Conservation (phyloP, 2,113 vertebrate genomes). For the Columbina picui region DNA sequence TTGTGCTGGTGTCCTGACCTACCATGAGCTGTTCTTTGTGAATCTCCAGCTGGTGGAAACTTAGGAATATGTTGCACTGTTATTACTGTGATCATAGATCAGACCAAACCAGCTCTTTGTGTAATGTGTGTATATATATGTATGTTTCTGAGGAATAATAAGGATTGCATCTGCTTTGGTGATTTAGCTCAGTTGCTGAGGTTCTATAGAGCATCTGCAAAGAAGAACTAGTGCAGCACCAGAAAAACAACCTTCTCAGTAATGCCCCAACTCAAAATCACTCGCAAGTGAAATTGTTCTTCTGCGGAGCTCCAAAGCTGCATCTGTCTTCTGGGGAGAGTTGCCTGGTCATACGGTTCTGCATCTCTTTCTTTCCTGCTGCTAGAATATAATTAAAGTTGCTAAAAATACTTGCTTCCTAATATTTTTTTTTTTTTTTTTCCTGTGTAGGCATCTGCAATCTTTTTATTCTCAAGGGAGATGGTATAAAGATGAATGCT, state of each 20-base stretch:
- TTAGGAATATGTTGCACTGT: background rate
- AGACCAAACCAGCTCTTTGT: background rate
- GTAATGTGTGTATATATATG: accelerated
- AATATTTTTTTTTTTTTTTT: constrained; percentile 4
- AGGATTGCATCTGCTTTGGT: background rate
- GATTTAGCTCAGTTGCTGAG: background rate
- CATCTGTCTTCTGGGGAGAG: background rate
- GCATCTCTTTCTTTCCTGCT: constrained; percentile 32
- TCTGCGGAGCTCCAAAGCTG: background rate
- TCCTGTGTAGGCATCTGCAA: background rate
- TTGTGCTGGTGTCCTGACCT: background rate
- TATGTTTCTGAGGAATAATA: background rate
- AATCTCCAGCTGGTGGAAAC: background rate
- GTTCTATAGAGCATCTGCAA: background rate
- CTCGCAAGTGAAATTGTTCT: background rate
- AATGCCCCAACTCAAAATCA: background rate
- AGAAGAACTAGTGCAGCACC: accelerated
- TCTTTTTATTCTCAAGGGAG: background rate
- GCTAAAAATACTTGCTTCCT: constrained; percentile 51
- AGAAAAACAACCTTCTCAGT: background rate
- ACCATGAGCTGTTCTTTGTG: background rate
- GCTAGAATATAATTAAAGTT: constrained; percentile 57
- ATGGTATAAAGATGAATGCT: background rate
- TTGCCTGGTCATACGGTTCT: background rate
- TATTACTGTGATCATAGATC: background rate